Evolutionary conservation across 2,797 vertebrate genomes (phyloP).

Genomic region (Alectoris magna): DNA sequence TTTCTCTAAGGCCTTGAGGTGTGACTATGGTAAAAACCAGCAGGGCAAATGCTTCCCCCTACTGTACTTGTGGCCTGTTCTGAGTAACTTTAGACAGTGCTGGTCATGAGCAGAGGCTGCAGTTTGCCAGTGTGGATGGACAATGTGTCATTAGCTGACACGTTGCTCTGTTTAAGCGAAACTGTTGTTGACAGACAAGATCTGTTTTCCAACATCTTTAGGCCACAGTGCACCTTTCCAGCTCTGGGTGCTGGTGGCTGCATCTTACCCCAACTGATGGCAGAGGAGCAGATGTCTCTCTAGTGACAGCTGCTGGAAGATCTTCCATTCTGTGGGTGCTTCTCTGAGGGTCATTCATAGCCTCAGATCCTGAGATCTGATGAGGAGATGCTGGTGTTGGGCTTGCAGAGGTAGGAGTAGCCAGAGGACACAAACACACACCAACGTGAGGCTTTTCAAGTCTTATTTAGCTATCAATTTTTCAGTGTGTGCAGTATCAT

Average conservation of each 20-base stretch:
- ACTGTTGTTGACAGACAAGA: neutral
- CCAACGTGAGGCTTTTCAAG: neutral
- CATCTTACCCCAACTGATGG: neutral
- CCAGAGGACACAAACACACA: neutral
- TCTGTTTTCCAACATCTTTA: neutral
- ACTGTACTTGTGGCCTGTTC: neutral
- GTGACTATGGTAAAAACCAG: neutral
- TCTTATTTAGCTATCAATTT: neutral
- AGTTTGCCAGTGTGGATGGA: neutral
- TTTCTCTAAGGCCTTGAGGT: neutral
- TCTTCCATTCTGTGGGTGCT: neutral
- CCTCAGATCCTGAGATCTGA: neutral
- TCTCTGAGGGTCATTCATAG: neutral
- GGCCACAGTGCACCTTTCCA: neutral
- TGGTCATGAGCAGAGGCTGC: neutral
- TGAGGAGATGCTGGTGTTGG: neutral
- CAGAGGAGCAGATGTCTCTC: neutral
- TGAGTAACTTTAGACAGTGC: no score
- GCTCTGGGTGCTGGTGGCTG: neutral
- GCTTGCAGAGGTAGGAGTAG: neutral
- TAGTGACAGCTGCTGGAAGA: neutral
- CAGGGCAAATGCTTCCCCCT: neutral
- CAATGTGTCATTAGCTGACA: neutral
- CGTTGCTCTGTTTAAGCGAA: neutral
- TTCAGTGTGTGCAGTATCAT: rapidly evolving